These are phyloP conservation scores for Theretra japonica DNA, from an alignment of 2,888 invertebrate genomes.

Conservation along the genomic window DNA sequence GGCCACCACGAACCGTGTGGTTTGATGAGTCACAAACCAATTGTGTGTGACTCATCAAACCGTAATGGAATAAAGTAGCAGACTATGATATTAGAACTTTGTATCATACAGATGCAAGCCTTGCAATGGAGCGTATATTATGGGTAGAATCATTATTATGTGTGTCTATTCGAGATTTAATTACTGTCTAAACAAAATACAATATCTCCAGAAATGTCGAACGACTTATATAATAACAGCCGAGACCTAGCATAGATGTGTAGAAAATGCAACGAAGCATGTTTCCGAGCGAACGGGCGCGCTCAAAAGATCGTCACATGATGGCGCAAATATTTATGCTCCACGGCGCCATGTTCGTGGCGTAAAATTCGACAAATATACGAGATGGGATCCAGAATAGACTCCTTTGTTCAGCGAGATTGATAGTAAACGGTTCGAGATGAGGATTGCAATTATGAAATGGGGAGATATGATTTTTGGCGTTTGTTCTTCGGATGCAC, in stretches of 20 bases:
- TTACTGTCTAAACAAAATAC: neutral
- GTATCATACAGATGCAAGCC: too few species aligned
- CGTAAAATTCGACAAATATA: conserved; percentile 29
- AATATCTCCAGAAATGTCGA: conserved; percentile 14
- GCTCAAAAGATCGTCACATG: conserved; percentile 56
- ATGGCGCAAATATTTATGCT: conserved; percentile 61
- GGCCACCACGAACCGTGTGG: too few species aligned
- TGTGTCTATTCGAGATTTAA: neutral
- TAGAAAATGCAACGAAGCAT: conserved; percentile 55
- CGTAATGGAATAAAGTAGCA: too few species aligned
- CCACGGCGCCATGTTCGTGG: conserved; percentile 36
- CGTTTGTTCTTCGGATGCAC: neutral
- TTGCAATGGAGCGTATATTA: too few species aligned
- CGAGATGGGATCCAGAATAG: conserved; percentile 1
- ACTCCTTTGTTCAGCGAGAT: neutral
- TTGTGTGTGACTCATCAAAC: too few species aligned
- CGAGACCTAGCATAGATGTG: conserved; percentile 34
- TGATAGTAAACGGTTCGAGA: neutral
- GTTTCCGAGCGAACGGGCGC: conserved; percentile 53
- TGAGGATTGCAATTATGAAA: neutral
- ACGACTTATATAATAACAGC: conserved; percentile 29
- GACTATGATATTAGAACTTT: too few species aligned
- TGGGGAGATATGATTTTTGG: neutral
- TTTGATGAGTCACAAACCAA: too few species aligned
- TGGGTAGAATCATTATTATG: too few species aligned